These are phyloP conservation scores for Andricus grossulariae DNA, from an alignment of 1,140 invertebrate species.

Conservation along the genomic window DNA sequence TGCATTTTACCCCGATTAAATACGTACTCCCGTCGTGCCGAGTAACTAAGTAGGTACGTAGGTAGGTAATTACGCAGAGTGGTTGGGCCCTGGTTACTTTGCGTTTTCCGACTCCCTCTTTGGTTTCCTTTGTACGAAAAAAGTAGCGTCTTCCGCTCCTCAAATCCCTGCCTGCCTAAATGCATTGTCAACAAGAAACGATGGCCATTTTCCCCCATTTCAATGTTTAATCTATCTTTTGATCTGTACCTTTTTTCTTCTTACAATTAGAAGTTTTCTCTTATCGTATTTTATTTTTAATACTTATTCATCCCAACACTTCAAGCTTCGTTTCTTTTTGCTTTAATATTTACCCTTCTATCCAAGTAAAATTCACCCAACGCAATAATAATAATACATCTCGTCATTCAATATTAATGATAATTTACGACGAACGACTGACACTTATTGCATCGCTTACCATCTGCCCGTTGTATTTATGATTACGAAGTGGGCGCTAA, in stretches of 20 bases:
- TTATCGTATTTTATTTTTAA: no score
- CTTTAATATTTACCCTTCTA: neutral
- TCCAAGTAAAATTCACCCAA: neutral
- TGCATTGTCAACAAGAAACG: neutral
- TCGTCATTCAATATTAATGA: conserved; percentile 38
- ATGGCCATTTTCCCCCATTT: conserved; percentile 24
- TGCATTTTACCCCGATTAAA: conserved; percentile 64
- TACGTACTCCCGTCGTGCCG: conserved; percentile 51
- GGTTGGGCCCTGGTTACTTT: conserved; percentile 59
- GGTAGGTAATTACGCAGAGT: conserved; percentile 61
- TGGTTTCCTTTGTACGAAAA: conserved; percentile 7
- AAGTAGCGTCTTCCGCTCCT: neutral
- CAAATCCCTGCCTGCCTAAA: neutral
- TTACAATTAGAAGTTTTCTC: no score
- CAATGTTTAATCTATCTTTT: neutral
- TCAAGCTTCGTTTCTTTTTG: no score
- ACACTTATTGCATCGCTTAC: conserved; percentile 51
- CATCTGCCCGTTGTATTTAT: conserved; percentile 44
- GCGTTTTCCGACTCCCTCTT: conserved; percentile 53
- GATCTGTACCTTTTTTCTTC: no score
- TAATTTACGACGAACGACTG: conserved; percentile 49
- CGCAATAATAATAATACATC: neutral
- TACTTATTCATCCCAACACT: no score
- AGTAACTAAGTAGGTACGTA: conserved; percentile 42
- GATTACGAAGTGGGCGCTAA: conserved; percentile 25